Percentiles rank a stretch among this genome's conserved stretches.
Evolutionary conservation across 2,797 vertebrate species (phyloP).

Genomic region (Tenualosa ilisha): DNA sequence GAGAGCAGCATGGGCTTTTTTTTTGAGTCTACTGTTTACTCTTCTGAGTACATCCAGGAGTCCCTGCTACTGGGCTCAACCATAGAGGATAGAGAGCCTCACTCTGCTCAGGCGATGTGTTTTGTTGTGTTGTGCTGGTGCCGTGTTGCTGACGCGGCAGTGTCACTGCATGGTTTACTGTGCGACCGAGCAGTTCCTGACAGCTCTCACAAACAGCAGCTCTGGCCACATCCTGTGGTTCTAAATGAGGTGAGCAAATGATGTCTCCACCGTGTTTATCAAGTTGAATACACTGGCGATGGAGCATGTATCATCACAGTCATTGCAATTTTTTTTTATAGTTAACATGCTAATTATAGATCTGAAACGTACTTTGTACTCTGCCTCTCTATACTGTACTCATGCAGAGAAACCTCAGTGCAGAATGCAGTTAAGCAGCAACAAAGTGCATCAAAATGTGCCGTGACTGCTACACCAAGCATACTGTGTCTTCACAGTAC

Average conservation of each 20-base stretch:
- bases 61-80: neutral
- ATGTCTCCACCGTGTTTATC: neutral
- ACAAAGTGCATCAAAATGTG: neutral
- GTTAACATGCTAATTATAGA: neutral
- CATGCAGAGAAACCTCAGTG: neutral
- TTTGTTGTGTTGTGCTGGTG: neutral
- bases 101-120: neutral
- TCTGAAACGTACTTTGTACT: neutral
- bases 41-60: neutral
- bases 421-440: neutral
- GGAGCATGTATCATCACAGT: neutral
- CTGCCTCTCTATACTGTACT: neutral
- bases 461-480: too few species aligned
- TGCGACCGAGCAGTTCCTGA: neutral
- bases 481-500: too few species aligned
- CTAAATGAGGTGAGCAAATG: neutral
- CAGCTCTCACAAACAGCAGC: neutral
- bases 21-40: neutral
- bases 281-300: neutral
- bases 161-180: neutral
- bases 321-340: neutral
- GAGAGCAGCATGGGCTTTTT: neutral
- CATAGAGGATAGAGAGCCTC: neutral
- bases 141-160: neutral
- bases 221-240: slow-evolving; percentile 3